phyloP scores from a whole-genome alignment of 92 coral and sea anemone species.

The Hydrozoanthus gracilis region DNA sequence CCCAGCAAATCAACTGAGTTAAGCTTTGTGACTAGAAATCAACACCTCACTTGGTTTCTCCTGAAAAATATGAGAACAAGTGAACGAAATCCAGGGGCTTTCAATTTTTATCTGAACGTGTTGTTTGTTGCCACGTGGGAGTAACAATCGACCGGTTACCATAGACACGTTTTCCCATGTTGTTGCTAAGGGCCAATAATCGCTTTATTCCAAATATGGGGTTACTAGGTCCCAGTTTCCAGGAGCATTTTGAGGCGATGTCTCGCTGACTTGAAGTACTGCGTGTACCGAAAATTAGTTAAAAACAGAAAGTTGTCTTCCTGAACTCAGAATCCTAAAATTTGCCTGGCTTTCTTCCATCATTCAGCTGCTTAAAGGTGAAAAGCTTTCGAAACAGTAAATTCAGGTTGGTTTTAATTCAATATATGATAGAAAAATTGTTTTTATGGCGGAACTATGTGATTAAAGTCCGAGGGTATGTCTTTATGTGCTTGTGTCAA shows the following conservation, averaged over 20 bases:
- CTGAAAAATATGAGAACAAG: background rate
- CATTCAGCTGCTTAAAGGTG: too few relatives aligned
- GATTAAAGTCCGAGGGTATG: too few relatives aligned
- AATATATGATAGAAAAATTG: too few relatives aligned
- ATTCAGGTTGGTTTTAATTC: too few relatives aligned
- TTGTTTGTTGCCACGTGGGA: slow-evolving; percentile 46
- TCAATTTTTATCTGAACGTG: background rate
- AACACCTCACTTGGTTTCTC: background rate
- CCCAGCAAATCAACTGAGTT: too few relatives aligned
- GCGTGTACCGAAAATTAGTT: background rate
- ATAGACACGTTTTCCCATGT: slow-evolving; percentile 68
- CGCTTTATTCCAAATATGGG: slow-evolving; percentile 5
- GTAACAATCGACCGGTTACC: slow-evolving; percentile 57
- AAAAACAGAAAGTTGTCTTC: too few relatives aligned
- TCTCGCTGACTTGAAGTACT: slow-evolving; percentile 23
- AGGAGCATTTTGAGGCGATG: background rate
- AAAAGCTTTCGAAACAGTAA: too few relatives aligned
- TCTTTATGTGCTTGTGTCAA: too few relatives aligned
- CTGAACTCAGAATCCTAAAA: too few relatives aligned
- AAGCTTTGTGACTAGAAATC: background rate
- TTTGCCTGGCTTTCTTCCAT: too few relatives aligned
- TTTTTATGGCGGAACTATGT: too few relatives aligned
- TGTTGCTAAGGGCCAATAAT: slow-evolving; percentile 37
- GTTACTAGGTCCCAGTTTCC: background rate
- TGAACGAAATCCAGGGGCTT: background rate